Base-by-base conservation (phyloP, 2,888 invertebrate genomes). In the Elysia crispata region DNA sequence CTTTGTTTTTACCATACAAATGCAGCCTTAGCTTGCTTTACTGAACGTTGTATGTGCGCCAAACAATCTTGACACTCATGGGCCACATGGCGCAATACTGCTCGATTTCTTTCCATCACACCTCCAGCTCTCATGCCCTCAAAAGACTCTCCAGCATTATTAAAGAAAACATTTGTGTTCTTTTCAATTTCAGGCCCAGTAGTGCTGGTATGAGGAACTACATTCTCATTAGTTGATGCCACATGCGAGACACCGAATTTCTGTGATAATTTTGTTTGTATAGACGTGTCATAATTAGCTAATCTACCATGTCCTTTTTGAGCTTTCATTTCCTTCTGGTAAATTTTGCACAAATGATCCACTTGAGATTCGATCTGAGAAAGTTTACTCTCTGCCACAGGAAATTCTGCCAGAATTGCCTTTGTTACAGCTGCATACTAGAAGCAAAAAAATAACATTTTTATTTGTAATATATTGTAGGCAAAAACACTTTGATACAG, bases 341-440 rank as follows among this genome's bases (percentile, higher is more conserved):
- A 11, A 41, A 11, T 83, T 62, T 83, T 60, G 49, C 85, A 84
- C 66, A 86, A 82, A 60, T 60, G 74, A 18, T 83, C 85, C 78
- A 87, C 77, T 57, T 80, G 82, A 13, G 73, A 73, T 72, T 86
- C 86, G 73, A 84, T 82, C 72, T 83, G 83, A 64, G 85, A 80
- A 62, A 87, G 81, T 1, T 83, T 85, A 20, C 74, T 72, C 11
- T 82, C 77, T 0, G 87, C 69, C 13, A 78, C 70, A 60, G 88
- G 87, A 33, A 87, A 86, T 75, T 88, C 87, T 54, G 77, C 85
- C 31, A 84, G 66, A 8, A 87, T 86, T 18, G 85, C 81, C 77
- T 86, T 87, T 66, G 85, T 82, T 30, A 86, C 84, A 41, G 84
- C 83, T 30, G 86, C 86, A 86, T 85, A 87, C 88, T 88, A 76